Evolutionary conservation across 2,797 vertebrate genomes (phyloP).

Genomic region (Myiothlypis coronata): DNA sequence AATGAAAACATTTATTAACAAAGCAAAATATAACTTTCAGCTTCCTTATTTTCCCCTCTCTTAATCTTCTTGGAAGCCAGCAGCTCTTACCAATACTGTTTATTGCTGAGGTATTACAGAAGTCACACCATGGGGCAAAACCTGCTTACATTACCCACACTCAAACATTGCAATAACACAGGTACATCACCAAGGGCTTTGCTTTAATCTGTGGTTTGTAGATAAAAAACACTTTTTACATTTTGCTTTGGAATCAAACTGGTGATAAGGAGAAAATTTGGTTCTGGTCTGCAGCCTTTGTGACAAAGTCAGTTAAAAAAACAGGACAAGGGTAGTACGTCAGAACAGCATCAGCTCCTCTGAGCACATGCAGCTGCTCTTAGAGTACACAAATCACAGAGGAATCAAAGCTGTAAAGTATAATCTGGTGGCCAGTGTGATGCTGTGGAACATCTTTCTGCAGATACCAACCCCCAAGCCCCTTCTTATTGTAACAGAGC

Average conservation of each 20-base stretch:
- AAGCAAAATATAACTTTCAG: not conserved
- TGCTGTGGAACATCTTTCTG: not conserved
- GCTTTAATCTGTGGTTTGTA: not conserved
- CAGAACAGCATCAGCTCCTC: not conserved
- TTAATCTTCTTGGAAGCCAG: not conserved
- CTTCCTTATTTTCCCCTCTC: not conserved
- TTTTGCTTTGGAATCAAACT: not conserved
- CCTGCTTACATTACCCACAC: not conserved
- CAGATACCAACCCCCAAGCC: not conserved
- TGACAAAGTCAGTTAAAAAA: not conserved
- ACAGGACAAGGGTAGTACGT: not conserved
- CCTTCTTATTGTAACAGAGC: not conserved
- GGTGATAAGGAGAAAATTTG: not conserved
- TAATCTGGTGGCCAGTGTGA: accelerated
- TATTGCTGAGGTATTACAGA: not conserved
- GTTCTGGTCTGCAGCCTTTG: not conserved
- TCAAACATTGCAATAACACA: not conserved
- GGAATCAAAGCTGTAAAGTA: not conserved
- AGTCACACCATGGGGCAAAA: not conserved
- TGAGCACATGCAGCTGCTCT: not conserved
- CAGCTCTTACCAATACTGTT: not conserved
- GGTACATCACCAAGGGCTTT: not conserved
- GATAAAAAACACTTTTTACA: not conserved
- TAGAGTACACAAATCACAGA: not conserved
- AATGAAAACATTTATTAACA: not conserved